A percentile compares a stretch with the other conserved stretches of the same genome.
These are phyloP conservation scores for Vireo griseus DNA, from an alignment of 2,797 vertebrate species.

Conservation along the genomic window DNA sequence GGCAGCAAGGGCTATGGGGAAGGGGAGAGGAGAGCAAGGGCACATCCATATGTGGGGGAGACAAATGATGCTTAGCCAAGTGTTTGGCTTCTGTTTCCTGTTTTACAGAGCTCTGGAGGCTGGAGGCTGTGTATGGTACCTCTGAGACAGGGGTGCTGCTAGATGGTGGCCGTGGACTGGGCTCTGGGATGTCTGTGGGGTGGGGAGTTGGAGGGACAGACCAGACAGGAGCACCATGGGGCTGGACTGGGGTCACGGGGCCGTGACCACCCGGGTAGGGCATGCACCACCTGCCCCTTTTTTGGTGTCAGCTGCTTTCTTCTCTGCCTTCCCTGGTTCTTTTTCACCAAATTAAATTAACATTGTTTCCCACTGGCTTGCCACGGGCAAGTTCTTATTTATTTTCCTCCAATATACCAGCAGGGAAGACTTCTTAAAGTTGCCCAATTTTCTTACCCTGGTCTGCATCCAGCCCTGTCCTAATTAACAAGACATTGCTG, in stretches of 20 bases:
- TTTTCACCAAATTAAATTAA: background rate
- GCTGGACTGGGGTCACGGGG: background rate
- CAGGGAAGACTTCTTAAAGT: background rate
- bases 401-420: background rate
- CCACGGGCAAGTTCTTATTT: background rate
- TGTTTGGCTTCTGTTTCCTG: background rate
- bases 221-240: accelerated
- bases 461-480: accelerated
- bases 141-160: background rate
- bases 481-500: background rate
- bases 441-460: background rate
- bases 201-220: background rate
- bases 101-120: background rate
- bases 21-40: background rate
- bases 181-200: background rate
- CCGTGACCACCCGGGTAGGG: accelerated
- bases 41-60: accelerated
- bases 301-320: background rate
- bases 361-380: background rate
- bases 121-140: background rate
- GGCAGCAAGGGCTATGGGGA: background rate
- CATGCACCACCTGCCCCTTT: accelerated
- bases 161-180: accelerated
- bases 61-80: background rate
- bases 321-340: background rate